These are phyloP conservation scores for Ceryle rudis DNA, from an alignment of 2,797 vertebrate genomes.

Conservation along the genomic window DNA sequence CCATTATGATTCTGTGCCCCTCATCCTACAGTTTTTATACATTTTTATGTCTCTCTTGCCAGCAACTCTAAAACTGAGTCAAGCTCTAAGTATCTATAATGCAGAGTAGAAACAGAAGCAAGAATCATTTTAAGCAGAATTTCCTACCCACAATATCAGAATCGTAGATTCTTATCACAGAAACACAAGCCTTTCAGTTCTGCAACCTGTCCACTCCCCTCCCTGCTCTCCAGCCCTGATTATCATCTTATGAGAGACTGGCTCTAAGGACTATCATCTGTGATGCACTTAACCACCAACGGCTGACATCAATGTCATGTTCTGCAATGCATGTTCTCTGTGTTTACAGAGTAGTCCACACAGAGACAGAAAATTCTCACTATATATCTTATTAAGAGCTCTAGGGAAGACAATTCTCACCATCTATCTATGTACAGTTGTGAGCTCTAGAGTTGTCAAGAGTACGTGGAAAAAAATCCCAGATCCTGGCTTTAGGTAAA, in stretches of 20 bases:
- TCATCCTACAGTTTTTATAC: not conserved
- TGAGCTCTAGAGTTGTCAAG: not conserved
- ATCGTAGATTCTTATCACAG: not conserved
- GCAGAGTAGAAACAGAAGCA: not conserved
- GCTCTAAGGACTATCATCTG: not conserved
- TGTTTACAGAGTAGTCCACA: not conserved
- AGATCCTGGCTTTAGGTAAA: not conserved
- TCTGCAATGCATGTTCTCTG: not conserved
- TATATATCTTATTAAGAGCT: not conserved
- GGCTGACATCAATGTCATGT: not conserved
- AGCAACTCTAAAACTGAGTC: not conserved
- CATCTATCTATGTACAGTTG: not conserved
- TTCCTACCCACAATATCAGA: not conserved
- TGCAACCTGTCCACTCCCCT: not conserved
- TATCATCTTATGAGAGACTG: not conserved
- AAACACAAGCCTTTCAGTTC: not conserved
- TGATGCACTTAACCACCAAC: fast-evolving
- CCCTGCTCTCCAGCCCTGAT: not conserved
- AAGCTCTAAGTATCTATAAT: not conserved
- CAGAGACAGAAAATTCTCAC: not conserved
- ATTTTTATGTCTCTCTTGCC: not conserved
- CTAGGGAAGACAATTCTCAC: not conserved
- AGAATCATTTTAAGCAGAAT: not conserved
- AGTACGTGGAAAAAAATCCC: not conserved
- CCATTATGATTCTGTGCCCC: not conserved